phyloP scores from a whole-genome alignment of 2,113 vertebrate species.

The Solea senegalensis region DNA sequence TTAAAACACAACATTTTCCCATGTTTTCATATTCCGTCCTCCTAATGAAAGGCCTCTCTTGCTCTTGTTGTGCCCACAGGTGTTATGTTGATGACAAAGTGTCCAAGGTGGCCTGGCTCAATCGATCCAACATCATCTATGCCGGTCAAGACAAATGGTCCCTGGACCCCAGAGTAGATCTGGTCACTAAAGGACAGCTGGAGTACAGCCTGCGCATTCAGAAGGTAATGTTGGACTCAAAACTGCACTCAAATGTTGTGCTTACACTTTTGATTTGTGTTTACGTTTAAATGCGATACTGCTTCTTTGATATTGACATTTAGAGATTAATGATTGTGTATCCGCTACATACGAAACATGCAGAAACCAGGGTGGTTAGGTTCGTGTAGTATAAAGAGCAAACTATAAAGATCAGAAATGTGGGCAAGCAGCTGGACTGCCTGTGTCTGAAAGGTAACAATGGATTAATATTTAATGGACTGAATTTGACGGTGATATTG shows the following conservation, averaged over 20 bases:
- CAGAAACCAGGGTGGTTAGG: background rate
- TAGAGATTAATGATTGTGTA: background rate
- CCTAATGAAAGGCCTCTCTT: background rate
- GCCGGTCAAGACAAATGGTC: slow-evolving; percentile 99
- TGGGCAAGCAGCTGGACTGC: background rate
- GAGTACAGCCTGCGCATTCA: slow-evolving; percentile 99
- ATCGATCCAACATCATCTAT: slow-evolving; percentile 99
- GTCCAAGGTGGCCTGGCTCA: slow-evolving; percentile 98
- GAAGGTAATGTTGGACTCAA: slow-evolving; percentile 75
- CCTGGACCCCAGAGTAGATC: slow-evolving; percentile 94
- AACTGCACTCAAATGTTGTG: background rate
- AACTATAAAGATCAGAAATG: background rate
- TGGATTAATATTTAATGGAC: background rate
- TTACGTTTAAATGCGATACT: too few species aligned
- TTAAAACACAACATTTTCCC: background rate
- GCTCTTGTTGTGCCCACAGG: slow-evolving; percentile 75
- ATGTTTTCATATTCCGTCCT: background rate
- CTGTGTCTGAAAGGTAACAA: background rate
- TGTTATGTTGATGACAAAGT: slow-evolving; percentile 98
- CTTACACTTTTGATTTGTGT: background rate
- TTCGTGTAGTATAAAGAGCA: background rate
- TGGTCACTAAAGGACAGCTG: slow-evolving; percentile 95
- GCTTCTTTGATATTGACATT: background rate
- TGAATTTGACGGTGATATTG: background rate
- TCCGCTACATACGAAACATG: background rate